Evolutionary conservation across 2,888 invertebrate species (phyloP), one percentile per base, ranked within the genome.

Genomic region (Diplazon laetatorius): DNA sequence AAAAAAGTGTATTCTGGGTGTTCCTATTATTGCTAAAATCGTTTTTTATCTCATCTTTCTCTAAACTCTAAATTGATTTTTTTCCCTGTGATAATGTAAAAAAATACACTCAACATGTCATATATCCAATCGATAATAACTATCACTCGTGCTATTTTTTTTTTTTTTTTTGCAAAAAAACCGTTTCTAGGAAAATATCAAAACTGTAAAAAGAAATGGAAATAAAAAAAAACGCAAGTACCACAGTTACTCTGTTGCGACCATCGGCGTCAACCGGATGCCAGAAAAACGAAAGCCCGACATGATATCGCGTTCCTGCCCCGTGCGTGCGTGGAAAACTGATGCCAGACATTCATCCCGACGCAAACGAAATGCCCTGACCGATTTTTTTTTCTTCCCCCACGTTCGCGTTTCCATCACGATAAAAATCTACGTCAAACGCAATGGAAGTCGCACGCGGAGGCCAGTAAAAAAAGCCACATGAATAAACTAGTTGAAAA

Each of bases 281-380:
- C 25, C 4, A 25, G 44, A 66, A 39, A 14, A n/a, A n/a, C n/a
- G 66, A 55, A 71, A 39, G 48, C 44, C 48, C 25, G 46, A 62
- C 62, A 74, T 22, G 18, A n/a, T 50, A 48, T 48, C 39, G 37
- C 63, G 39, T 57, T 63, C 18, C n/a, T 37, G 42, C 20, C 25
- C 25, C 20, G 39, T 25, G 50, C 37, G 46, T 55, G 18, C 65
- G 18, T 22, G 30, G 46, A 71, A 68, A 75, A 66, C 66, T 55
- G 44, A 48, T 66, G 39, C 60, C 62, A 48, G 25, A 62, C 16
- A 52, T 71, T 60, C 70, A 46, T 70, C 39, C 52, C 48, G 48
- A 71, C 75, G 75, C 66, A 68, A 78, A 68, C 66, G 57, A 71
- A 71, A 71, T 72, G 70, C 55, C 55, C 25, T 42, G 46, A 68